Evolutionary conservation across 1,140 invertebrate genomes (phyloP), one percentile per base, ranked within the genome.

Genomic region (Pectinophora gossypiella): DNA sequence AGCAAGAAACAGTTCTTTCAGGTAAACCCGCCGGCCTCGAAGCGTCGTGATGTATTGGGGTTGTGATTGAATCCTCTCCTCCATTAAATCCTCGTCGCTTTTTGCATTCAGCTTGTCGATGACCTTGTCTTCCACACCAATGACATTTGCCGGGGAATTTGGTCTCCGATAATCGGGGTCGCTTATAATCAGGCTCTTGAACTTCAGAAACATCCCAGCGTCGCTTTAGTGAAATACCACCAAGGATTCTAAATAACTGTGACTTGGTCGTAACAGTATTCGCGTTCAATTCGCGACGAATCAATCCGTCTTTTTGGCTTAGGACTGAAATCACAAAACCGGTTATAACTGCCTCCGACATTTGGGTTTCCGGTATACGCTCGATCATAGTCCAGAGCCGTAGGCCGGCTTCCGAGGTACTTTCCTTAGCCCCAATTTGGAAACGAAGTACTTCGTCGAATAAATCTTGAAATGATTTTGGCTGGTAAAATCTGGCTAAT

Each of bases 371-470:
- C 2, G 59, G 62, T 42, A 68, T 65, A 4, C 35, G n/a, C 45
- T 64, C 61, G 2, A 68, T 62, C 19, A 64, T 7, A 35, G 52
- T 56, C n/a, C 63, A 69, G 23, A 69, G 27, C 19, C 63, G 58
- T 4, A 66, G 10, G 1, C 36, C 61, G 32, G 56, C 19, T 54
- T 64, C 60, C 1, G 59, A 47, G 16, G 64, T 59, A 15, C 58
- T 68, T 55, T 71, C 64, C 35, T 68, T 64, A 19, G 19, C 9
- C 19, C 48, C 56, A 15, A 64, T 61, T 57, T 64, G 56, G 22
- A 70, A 70, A 21, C 56, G 47, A 12, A 67, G 38, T n/a, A 70
- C 49, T 16, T 62, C 53, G 22, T 71, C 68, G 32, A 64, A 71
- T 49, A 67, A 59, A 18, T 67, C 64, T 55, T 71, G 68, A 23